Base-by-base conservation (phyloP, 2,888 invertebrate species). In the Agrochola lychnidis region DNA sequence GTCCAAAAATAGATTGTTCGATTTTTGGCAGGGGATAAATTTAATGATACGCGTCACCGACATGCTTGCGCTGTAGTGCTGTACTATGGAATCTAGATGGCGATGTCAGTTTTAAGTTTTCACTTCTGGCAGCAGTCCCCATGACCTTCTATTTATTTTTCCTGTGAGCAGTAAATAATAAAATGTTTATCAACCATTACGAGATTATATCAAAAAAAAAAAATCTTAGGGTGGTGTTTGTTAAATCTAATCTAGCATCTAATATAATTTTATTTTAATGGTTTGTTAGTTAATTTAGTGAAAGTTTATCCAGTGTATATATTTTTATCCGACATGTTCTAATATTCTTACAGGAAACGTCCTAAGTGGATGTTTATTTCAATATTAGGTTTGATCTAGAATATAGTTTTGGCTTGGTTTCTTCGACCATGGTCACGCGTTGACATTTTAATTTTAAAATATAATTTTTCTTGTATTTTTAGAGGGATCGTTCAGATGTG, bases 401-500 rank as follows among this genome's bases (percentile, higher is more conserved):
- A n/a, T 4, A 9, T 19, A 6, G 6, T 51, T 53, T 40, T 2
- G 40, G 9, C 16, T n/a, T 64, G 9, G 9, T 36, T 68, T 57
- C 16, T 36, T 36, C 6, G 36, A 36, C 56, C 10, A 57, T 4
- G 19, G 9, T 10, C 40, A n/a, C 5, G 9, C 16, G 10, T n/a
- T 25, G 42, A 42, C 12, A 25, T 57, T 56, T 19, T n/a, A 42
- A 3, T 42, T 64, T 25, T 25, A 10, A 19, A 16, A 25, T 66
- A 30, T 3, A 45, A 2, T 2, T 25, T 36, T 48, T 30, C 6
- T 36, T 74, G 4, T 42, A 7, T 19, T 68, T 76, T 53, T 22
- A 76, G 76, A 77, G 16, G 70, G 63, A 4, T n/a, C 79, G 0
- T 83, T 74, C 14, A 70, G 84, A 73, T 83, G 84, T 61, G 82